These are phyloP conservation scores for Salmo trutta DNA, from an alignment of 2,797 vertebrate genomes.

Conservation along the genomic window DNA sequence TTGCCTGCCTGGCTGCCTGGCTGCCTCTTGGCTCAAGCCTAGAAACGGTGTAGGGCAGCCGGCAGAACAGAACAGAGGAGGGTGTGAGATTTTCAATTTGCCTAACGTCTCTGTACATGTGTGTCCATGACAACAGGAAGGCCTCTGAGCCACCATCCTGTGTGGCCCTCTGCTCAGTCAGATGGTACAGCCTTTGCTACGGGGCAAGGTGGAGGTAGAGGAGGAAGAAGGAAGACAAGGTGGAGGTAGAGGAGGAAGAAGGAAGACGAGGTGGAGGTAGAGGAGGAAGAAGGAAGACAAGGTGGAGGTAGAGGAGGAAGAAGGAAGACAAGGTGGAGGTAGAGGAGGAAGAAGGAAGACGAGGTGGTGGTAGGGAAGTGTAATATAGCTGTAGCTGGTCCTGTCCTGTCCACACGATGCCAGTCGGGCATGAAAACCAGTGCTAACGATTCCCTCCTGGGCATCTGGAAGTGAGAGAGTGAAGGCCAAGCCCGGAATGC, in stretches of 20 bases:
- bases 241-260: constrained; percentile 27
- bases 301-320: constrained; percentile 36
- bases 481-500: constrained; percentile 62
- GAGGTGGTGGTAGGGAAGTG: constrained; percentile 46
- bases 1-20: constrained; percentile 44
- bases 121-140: constrained; percentile 40
- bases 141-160: constrained; percentile 44
- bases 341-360: constrained; percentile 17
- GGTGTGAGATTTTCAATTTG: constrained; percentile 63
- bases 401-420: constrained; percentile 57
- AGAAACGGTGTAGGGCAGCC: constrained; percentile 21
- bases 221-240: constrained; percentile 26
- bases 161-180: constrained; percentile 44
- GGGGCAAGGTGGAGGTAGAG: constrained; percentile 52
- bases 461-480: constrained; percentile 67
- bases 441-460: constrained; percentile 64
- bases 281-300: constrained; percentile 28
- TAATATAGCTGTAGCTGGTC: constrained; percentile 62
- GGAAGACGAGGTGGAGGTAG: constrained; percentile 43
- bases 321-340: constrained; percentile 43
- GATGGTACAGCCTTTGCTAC: constrained; percentile 54
- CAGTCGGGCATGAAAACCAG: constrained; percentile 69
- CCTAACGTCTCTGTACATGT: constrained; percentile 52
- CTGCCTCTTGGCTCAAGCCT: constrained; percentile 25
- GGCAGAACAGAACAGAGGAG: constrained; percentile 37